Percentiles rank a stretch among this genome's conserved stretches.
Conservation (phyloP, 2,113 vertebrate genomes). For the Psittacus erithacus region DNA sequence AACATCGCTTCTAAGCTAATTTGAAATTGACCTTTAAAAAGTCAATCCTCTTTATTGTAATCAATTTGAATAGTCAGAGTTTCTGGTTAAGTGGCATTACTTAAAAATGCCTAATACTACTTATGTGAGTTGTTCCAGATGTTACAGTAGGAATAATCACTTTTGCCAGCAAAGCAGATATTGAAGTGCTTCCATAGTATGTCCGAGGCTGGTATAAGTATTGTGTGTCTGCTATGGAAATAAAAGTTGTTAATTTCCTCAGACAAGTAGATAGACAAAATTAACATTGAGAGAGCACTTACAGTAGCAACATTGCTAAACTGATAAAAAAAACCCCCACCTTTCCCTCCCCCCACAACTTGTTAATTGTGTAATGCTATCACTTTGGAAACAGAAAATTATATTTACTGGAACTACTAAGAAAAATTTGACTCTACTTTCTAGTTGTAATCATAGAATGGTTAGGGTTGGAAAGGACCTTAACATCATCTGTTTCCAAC, state of each 20-base stretch:
- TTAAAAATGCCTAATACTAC: not conserved
- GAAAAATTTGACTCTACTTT: not conserved
- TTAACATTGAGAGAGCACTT: not conserved
- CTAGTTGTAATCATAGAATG: not conserved
- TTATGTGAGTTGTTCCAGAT: not conserved
- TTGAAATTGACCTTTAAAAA: not conserved
- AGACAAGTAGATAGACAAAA: not conserved
- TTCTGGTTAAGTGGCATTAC: not conserved
- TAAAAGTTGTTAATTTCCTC: not conserved
- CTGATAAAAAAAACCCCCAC: not conserved
- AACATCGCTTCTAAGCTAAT: not conserved
- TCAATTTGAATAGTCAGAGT: not conserved
- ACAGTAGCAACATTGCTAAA: not conserved
- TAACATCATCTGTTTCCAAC: no score
- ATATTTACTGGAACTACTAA: not conserved
- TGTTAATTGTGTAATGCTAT: not conserved
- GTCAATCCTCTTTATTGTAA: not conserved
- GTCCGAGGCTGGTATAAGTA: not conserved
- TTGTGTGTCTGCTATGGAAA: not conserved
- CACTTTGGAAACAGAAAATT: not conserved
- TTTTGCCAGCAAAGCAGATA: not conserved
- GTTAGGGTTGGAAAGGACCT: no score
- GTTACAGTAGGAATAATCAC: not conserved
- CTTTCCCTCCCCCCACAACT: accelerated
- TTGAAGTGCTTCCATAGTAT: not conserved